phyloP scores from a whole-genome alignment of 1,140 invertebrate species.

The Eumaeus atala region DNA sequence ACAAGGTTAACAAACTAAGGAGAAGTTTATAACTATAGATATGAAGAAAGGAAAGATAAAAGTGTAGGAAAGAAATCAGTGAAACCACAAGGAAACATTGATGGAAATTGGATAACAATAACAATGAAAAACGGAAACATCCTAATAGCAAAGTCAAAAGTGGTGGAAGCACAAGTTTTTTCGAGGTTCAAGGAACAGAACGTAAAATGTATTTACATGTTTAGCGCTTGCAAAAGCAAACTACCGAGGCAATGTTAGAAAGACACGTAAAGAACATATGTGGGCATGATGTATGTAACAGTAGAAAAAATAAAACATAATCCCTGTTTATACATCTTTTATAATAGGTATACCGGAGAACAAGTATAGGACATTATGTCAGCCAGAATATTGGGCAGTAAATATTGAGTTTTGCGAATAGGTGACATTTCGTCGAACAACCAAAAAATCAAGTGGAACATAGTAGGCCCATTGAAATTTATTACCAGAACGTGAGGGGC shows the following conservation, averaged over 20 bases:
- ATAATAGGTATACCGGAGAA: slow-evolving; percentile 26
- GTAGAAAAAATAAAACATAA: slow-evolving; percentile 26
- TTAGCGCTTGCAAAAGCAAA: slow-evolving; percentile 21
- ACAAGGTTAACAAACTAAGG: no score
- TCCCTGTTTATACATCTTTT: slow-evolving; percentile 26
- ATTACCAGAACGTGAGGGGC: slow-evolving; percentile 22
- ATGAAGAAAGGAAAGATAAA: no score
- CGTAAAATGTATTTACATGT: slow-evolving; percentile 20
- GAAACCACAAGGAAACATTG: no score
- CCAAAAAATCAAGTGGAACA: slow-evolving; percentile 1
- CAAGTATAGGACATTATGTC: slow-evolving; percentile 19
- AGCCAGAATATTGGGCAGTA: slow-evolving; percentile 22
- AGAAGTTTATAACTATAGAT: no score
- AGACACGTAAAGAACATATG: slow-evolving; percentile 15
- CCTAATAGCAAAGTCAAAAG: no score
- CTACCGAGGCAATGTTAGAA: slow-evolving; percentile 20
- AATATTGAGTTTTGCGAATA: slow-evolving; percentile 27
- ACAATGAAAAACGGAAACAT: no score
- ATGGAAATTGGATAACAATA: no score
- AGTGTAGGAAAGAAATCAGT: no score
- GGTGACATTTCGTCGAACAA: slow-evolving; percentile 22
- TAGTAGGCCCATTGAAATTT: slow-evolving; percentile 18
- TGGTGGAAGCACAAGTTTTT: no score
- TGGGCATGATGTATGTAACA: slow-evolving; percentile 14
- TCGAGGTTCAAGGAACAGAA: no score